Conservation (phyloP, 1,140 invertebrate species). For the Caenorhabditis inopinata region DNA sequence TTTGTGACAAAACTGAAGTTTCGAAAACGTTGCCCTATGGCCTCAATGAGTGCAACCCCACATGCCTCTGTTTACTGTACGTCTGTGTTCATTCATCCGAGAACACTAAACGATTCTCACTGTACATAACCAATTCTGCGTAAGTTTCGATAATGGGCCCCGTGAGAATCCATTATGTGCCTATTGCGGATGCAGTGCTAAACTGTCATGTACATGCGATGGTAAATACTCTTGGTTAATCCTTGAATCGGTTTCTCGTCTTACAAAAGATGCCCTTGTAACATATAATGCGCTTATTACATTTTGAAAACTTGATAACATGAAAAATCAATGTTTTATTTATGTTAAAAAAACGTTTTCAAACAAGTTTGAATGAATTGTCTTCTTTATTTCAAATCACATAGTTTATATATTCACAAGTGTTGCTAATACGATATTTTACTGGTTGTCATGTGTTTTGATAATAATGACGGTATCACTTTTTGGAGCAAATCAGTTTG, state of each 20-base stretch:
- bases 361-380: too few species aligned
- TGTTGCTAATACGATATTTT: neutral
- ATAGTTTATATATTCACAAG: neutral
- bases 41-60: slow-evolving; percentile 4
- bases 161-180: slow-evolving; percentile 19
- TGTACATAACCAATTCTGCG: slow-evolving; percentile 26
- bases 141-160: slow-evolving; percentile 33
- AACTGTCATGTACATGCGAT: slow-evolving; percentile 13
- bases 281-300: neutral
- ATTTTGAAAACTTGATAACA: too few species aligned
- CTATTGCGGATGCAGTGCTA: slow-evolving; percentile 26
- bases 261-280: neutral
- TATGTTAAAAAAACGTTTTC: too few species aligned
- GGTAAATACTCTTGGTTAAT: slow-evolving; percentile 28
- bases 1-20: slow-evolving; percentile 18
- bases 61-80: neutral
- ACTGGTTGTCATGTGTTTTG: neutral
- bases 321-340: too few species aligned
- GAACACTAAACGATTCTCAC: slow-evolving; percentile 30
- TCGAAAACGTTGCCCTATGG: neutral
- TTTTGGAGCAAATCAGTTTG: slow-evolving; percentile 19
- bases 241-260: neutral
- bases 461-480: neutral
- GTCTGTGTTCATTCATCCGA: slow-evolving; percentile 32
- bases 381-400: too few species aligned